phyloP scores from a whole-genome alignment of 1,140 invertebrate species.

The Mercenaria mercenaria region DNA sequence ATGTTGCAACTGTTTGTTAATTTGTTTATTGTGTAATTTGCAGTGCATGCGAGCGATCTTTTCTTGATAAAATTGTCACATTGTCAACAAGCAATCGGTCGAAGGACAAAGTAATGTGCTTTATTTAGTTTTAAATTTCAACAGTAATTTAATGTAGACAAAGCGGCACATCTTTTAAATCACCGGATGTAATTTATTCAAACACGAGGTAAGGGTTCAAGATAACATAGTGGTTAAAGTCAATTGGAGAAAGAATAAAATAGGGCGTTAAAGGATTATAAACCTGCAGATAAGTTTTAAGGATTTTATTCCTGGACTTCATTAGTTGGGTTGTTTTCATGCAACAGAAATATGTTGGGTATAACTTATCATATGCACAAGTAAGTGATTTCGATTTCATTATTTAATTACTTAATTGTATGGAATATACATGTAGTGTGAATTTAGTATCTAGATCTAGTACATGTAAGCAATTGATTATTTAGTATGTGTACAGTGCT shows the following conservation, averaged over 20 bases:
- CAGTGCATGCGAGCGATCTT: background rate
- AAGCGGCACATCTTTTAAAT: conserved; percentile 18
- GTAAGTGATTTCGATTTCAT: background rate
- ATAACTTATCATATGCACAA: background rate
- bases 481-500: too few species aligned
- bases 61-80: background rate
- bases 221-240: conserved; percentile 2
- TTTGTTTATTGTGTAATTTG: background rate
- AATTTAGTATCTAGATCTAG: too few species aligned
- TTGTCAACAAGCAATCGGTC: background rate
- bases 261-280: background rate
- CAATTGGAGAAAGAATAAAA: background rate
- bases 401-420: background rate
- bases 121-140: background rate
- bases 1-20: background rate
- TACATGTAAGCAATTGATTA: too few species aligned
- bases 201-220: background rate
- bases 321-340: background rate
- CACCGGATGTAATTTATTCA: conserved; percentile 4
- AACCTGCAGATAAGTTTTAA: conserved; percentile 1
- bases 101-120: background rate
- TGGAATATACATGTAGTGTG: too few species aligned
- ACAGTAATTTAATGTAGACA: background rate
- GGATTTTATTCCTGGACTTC: background rate
- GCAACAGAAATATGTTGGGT: background rate